Evolutionary conservation across 2,797 vertebrate species (phyloP).

Genomic region (Onychomys leucogaster): DNA sequence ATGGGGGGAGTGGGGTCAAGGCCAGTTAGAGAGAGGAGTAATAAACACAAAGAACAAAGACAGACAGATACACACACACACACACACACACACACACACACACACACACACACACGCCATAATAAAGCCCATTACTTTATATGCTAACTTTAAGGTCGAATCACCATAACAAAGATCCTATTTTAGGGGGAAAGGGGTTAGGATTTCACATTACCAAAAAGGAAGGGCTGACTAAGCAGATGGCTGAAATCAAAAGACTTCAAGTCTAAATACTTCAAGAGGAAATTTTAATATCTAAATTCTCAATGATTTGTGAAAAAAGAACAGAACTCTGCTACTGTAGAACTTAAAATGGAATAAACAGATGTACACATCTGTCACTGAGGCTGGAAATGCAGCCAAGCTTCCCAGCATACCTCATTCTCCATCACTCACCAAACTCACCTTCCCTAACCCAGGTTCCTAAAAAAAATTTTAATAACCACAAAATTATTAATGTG

Average conservation of each 20-base stretch:
- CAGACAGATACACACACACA: not conserved
- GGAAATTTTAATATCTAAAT: conserved; percentile 49
- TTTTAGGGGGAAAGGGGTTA: not conserved
- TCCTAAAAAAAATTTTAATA: not conserved
- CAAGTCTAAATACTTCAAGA: conserved; percentile 42
- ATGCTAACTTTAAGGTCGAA: not conserved
- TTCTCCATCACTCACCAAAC: conserved; percentile 8
- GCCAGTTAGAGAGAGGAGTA: not conserved
- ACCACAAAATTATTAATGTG: conserved; percentile 18
- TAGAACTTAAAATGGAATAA: conserved; percentile 38
- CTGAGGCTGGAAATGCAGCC: conserved; percentile 42
- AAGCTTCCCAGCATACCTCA: not conserved
- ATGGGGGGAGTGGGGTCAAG: no score
- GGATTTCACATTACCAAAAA: conserved; percentile 43
- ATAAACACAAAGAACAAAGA: not conserved
- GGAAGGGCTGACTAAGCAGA: conserved; percentile 51
- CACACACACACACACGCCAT: not conserved
- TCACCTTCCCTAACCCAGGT: not conserved
- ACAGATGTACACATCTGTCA: not conserved
- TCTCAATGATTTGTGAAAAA: conserved; percentile 50
- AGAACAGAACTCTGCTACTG: conserved; percentile 55
- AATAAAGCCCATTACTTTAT: not conserved
- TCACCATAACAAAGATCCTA: not conserved
- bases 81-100: not conserved
- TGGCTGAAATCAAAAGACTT: conserved; percentile 45